Percentiles rank a stretch among this genome's conserved stretches.
phyloP scores from a whole-genome alignment of 2,888 invertebrate genomes.

The Aquatica leii region DNA sequence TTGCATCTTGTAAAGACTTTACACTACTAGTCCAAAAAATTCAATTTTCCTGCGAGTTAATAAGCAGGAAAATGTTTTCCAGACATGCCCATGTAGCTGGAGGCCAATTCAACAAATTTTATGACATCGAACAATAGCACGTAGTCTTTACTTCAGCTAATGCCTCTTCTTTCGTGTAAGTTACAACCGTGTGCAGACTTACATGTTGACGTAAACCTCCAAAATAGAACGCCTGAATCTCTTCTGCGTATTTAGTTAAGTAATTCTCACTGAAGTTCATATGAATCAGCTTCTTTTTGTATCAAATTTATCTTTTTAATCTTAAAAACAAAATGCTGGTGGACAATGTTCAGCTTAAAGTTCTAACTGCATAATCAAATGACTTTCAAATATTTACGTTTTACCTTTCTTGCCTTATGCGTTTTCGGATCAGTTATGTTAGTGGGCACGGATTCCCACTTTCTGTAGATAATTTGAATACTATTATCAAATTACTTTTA shows the following conservation, averaged over 20 bases:
- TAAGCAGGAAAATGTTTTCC: no score
- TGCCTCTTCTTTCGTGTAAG: background rate
- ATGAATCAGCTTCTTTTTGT: constrained; percentile 34
- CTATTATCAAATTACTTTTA: constrained; percentile 18
- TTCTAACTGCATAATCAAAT: constrained; percentile 3
- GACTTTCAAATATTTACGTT: background rate
- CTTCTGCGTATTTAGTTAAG: constrained; percentile 27
- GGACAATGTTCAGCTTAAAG: background rate
- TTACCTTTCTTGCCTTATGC: constrained; percentile 11
- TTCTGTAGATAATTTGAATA: constrained; percentile 8
- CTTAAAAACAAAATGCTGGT: constrained; percentile 7
- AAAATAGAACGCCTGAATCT: background rate
- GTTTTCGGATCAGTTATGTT: constrained; percentile 13
- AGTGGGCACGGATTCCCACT: background rate
- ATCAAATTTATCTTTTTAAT: constrained; percentile 25
- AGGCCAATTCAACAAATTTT: constrained; percentile 50
- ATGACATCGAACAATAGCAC: constrained; percentile 24
- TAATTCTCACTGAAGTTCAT: constrained; percentile 42
- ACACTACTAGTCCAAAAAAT: no score
- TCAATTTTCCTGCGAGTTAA: no score
- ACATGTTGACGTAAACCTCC: background rate
- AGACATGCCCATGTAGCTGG: constrained; percentile 56
- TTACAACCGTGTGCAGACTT: constrained; percentile 10
- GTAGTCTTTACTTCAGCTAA: constrained; percentile 4
- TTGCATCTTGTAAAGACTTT: no score